Conservation (phyloP, 2,113 vertebrate genomes). For the Oncorhynchus gorbuscha region DNA sequence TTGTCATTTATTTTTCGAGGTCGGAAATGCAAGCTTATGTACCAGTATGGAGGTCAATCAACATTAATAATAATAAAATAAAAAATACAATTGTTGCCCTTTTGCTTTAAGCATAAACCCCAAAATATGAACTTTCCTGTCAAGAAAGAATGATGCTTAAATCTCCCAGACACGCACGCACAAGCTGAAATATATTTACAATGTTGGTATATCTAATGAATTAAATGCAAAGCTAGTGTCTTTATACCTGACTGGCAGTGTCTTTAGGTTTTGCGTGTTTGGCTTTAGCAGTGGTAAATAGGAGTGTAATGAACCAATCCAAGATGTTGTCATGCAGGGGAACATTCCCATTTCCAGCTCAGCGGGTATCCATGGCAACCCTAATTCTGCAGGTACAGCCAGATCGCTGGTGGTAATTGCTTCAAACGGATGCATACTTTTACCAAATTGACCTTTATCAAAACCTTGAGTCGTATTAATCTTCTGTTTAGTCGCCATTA, state of each 20-base stretch:
- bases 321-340: conserved; percentile 67
- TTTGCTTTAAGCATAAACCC: too few species aligned
- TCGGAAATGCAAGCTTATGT: too few species aligned
- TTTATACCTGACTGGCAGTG: neutral
- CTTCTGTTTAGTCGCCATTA: conserved; percentile 69
- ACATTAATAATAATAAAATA: too few species aligned
- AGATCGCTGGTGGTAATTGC: conserved; percentile 69
- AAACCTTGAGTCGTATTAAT: conserved; percentile 75
- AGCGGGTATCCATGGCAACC: conserved; percentile 72
- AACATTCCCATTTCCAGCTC: conserved; percentile 60
- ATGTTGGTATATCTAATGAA: neutral
- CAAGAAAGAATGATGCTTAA: too few species aligned
- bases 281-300: conserved; percentile 46
- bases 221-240: neutral
- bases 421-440: conserved; percentile 79
- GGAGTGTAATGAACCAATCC: conserved; percentile 63
- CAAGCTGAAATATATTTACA: neutral
- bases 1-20: too few species aligned
- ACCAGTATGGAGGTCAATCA: too few species aligned
- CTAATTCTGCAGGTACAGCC: conserved; percentile 66
- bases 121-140: too few species aligned
- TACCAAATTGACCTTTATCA: conserved; percentile 79
- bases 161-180: too few species aligned
- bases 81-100: too few species aligned
- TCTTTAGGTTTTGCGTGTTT: conserved; percentile 24